Evolutionary conservation across 2,888 invertebrate species (phyloP), one percentile per base, ranked within the genome.

Genomic region (Scaptomyza flava): DNA sequence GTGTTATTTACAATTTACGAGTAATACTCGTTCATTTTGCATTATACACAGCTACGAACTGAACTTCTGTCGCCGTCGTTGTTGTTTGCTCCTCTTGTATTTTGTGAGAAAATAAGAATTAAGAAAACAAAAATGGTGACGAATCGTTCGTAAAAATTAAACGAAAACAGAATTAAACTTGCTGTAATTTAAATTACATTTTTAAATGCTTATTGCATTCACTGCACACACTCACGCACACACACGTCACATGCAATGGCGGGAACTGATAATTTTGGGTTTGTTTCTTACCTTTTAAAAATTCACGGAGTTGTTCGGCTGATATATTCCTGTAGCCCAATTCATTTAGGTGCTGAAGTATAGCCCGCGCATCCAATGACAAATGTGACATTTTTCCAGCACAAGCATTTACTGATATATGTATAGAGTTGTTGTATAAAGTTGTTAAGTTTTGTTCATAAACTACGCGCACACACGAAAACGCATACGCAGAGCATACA

Each of bases 261-360:
- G 80, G 80, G 82, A 81, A 81, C 64, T 47, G 69, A 51, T 61
- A 53, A 27, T 20, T 53, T 57, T 17, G 14, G 17, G 41, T 38
- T 38, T 38, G 51, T 52, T 41, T 36, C 84, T 89, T 92, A 96
- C 96, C 96, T 93, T 94, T 95, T 88, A 96, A 95, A 90, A 96
- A 96, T 90, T 94, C 95, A 92, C 96, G 96, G 57, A 96, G 92
- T 88, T 96, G 95, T 90, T 94, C 93, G 17, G 95, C 94, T 67
- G 94, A 95, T 77, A 96, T 94, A 89, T 96, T 96, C 61, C 94
- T 93, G 88, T 96, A 96, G 62, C 96, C 96, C 82, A 96, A 92
- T 86, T 95, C 94, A 92, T 96, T 96, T 81, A 96, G 92, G 92
- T 96, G 95, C 73, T 93, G 92, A 77, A 96, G 93, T 89, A 96